Conservation (phyloP, 2,888 invertebrate genomes). For the Anarsia innoxiella region DNA sequence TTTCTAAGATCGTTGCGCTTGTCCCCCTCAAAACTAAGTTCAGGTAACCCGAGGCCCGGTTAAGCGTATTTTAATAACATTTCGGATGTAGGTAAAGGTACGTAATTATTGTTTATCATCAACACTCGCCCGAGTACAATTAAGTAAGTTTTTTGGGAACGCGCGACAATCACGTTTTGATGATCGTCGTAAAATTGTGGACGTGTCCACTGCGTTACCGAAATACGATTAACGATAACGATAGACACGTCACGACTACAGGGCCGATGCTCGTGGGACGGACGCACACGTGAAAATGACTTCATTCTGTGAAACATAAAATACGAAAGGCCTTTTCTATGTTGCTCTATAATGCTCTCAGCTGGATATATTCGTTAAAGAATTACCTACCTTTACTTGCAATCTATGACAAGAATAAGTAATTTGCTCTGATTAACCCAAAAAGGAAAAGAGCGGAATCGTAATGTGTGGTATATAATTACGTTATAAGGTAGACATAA, state of each 20-base stretch:
- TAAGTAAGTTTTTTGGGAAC: constrained; percentile 60
- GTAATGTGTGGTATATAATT: no score
- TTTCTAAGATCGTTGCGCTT: constrained; percentile 17
- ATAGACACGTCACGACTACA: constrained; percentile 1
- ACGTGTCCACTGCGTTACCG: constrained; percentile 3
- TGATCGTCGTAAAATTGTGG: constrained; percentile 56
- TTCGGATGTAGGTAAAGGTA: constrained; percentile 50
- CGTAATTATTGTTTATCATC: constrained; percentile 70
- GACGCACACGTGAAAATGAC: not conserved
- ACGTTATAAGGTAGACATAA: no score
- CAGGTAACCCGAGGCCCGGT: constrained; percentile 21
- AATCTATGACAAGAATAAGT: no score
- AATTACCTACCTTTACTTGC: no score
- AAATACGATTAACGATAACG: constrained; percentile 2
- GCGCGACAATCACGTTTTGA: constrained; percentile 71
- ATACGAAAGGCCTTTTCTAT: no score
- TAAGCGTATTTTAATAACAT: constrained; percentile 73
- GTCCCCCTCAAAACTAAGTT: constrained; percentile 34
- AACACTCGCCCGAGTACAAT: constrained; percentile 65
- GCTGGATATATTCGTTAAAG: no score
- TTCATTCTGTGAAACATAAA: constrained; percentile 2
- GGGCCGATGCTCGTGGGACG: constrained; percentile 1
- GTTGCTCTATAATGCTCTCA: no score
- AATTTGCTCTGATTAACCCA: no score
- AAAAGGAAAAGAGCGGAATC: no score